Percentiles rank a stretch among this genome's conserved stretches.
phyloP scores from a whole-genome alignment of 2,888 invertebrate genomes.

The Scaptodrosophila latifasciaeformis region DNA sequence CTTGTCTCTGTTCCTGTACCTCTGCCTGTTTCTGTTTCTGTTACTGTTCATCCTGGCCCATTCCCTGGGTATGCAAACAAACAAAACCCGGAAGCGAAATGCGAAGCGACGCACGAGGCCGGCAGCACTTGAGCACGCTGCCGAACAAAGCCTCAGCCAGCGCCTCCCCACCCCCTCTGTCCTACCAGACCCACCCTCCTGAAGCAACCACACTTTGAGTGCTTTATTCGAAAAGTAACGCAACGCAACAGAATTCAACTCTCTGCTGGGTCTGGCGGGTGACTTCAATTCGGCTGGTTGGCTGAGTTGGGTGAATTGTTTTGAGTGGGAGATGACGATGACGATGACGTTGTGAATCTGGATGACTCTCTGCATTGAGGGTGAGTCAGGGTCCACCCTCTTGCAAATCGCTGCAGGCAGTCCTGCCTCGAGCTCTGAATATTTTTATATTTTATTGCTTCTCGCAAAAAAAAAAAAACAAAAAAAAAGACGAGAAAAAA shows the following conservation, averaged over 20 bases:
- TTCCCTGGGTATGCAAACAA: slow-evolving; percentile 63
- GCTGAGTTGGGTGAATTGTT: too few species aligned
- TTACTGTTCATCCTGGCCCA: slow-evolving; percentile 7
- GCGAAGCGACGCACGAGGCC: slow-evolving; percentile 41
- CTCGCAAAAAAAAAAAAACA: too few species aligned
- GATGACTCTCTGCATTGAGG: too few species aligned
- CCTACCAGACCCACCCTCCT: slow-evolving; percentile 10
- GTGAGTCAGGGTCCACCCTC: too few species aligned
- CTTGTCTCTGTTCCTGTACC: not conserved
- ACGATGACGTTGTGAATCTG: too few species aligned
- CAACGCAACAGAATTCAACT: too few species aligned
- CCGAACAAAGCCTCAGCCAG: slow-evolving; percentile 5
- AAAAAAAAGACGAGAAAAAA: too few species aligned
- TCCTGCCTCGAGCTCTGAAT: slow-evolving; percentile 9
- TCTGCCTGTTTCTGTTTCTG: slow-evolving; percentile 2
- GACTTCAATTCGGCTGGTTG: too few species aligned
- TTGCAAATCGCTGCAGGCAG: slow-evolving; percentile 2
- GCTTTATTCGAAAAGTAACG: slow-evolving; percentile 32
- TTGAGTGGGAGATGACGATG: too few species aligned
- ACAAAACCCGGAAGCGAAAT: slow-evolving; percentile 63
- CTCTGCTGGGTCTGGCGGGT: too few species aligned
- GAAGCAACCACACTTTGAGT: slow-evolving; percentile 34
- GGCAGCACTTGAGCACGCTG: slow-evolving; percentile 60
- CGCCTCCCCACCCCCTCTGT: slow-evolving; percentile 9
- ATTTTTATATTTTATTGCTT: slow-evolving; percentile 27